Percentiles rank a stretch among this genome's conserved stretches.
Conservation (phyloP, 2,113 vertebrate genomes). For the Hypocryptadius cinnamomeus region DNA sequence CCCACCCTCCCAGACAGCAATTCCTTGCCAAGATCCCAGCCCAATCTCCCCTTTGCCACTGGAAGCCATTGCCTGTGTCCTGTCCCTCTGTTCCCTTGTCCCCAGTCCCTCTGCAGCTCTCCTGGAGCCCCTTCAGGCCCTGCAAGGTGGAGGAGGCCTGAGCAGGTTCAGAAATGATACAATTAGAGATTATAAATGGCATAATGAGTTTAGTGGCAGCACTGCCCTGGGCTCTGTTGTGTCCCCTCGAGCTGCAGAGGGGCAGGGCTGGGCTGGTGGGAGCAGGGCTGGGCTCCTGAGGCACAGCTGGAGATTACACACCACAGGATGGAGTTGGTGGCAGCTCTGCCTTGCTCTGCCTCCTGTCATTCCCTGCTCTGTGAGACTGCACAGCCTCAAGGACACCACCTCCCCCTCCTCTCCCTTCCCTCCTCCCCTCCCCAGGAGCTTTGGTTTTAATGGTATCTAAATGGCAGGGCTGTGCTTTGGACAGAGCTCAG, state of each 20-base stretch:
- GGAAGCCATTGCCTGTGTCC: not conserved
- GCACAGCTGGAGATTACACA: rapidly evolving
- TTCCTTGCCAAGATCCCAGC: not conserved
- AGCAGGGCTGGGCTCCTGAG: not conserved
- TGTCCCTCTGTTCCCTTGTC: rapidly evolving
- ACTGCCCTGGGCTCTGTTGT: rapidly evolving
- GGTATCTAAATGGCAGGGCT: constrained; percentile 1
- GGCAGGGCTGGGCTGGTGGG: not conserved
- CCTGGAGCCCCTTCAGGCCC: not conserved
- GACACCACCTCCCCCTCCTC: not conserved
- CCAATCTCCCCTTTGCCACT: not conserved
- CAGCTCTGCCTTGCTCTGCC: not conserved
- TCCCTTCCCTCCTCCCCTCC: not conserved
- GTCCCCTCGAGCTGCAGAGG: not conserved
- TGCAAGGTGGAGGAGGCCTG: no score
- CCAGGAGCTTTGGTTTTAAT: not conserved
- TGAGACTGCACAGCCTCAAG: not conserved
- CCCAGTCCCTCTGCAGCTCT: not conserved
- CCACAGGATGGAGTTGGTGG: not conserved
- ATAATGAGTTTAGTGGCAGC: not conserved
- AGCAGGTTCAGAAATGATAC: not conserved
- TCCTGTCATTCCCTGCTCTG: not conserved
- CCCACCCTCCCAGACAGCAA: not conserved
- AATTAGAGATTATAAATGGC: no score
- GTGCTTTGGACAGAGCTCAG: constrained; percentile 1